A percentile compares a stretch with the other conserved stretches of the same genome.
phyloP scores from a whole-genome alignment of 2,888 invertebrate species.

The Sphaerophoria rueppellii region DNA sequence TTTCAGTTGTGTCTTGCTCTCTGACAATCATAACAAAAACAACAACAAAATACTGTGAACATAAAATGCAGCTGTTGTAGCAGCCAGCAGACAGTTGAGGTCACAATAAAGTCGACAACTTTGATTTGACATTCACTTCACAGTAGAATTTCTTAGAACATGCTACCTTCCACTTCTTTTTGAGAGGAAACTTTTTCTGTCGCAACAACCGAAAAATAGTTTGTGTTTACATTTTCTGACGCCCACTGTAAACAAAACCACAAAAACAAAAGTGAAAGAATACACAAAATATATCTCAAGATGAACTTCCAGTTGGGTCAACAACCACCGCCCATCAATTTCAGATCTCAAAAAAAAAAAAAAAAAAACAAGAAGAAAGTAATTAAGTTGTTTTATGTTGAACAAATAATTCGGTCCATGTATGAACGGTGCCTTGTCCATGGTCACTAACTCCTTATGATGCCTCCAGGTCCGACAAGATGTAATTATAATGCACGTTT shows the following conservation, averaged over 20 bases:
- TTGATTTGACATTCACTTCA: too few species aligned
- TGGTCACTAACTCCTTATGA: background rate
- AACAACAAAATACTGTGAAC: slow-evolving; percentile 11
- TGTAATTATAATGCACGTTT: slow-evolving; percentile 57
- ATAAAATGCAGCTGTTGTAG: slow-evolving; percentile 35
- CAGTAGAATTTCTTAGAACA: too few species aligned
- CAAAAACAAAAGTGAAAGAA: slow-evolving; percentile 9
- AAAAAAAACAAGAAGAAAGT: slow-evolving; percentile 32
- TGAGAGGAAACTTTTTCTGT: too few species aligned
- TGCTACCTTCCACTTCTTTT: too few species aligned
- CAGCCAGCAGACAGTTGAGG: background rate
- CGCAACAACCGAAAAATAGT: background rate
- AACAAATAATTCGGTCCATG: background rate
- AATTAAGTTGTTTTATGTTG: slow-evolving; percentile 28
- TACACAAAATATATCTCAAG: slow-evolving; percentile 36
- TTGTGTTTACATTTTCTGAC: background rate
- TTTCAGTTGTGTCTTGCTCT: slow-evolving; percentile 26
- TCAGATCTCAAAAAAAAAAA: background rate
- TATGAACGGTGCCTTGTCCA: too few species aligned
- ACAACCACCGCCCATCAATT: slow-evolving; percentile 1
- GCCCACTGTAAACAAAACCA: background rate
- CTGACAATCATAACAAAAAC: slow-evolving; percentile 25
- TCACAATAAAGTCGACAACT: background rate
- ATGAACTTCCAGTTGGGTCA: slow-evolving; percentile 10
- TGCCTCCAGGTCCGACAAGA: slow-evolving; percentile 56